These are phyloP conservation scores for Garrulus glandarius DNA, from an alignment of 2,797 vertebrate species.

Conservation along the genomic window DNA sequence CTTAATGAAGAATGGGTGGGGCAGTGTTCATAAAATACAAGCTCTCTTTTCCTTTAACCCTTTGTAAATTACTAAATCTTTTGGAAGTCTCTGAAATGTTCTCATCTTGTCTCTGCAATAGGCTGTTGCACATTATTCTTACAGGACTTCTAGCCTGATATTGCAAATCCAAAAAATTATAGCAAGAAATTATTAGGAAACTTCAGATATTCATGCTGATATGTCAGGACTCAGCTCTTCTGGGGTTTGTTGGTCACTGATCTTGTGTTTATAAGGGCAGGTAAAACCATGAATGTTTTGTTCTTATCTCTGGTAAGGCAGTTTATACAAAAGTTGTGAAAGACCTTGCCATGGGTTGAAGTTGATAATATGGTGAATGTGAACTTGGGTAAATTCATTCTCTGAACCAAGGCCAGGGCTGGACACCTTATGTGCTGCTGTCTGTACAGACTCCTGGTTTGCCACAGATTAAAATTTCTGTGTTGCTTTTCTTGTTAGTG, in stretches of 20 bases:
- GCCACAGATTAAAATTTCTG: background rate
- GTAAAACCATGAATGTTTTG: background rate
- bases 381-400: background rate
- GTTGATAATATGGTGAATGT: background rate
- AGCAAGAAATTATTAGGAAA: background rate
- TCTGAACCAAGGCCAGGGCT: background rate
- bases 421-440: background rate
- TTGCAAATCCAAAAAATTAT: background rate
- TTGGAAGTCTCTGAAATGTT: background rate
- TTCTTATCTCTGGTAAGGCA: background rate
- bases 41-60: conserved; percentile 16
- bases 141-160: background rate
- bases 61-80: background rate
- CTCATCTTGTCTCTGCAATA: background rate
- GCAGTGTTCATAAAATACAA: background rate
- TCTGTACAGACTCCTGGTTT: background rate
- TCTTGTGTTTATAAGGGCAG: background rate
- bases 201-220: background rate
- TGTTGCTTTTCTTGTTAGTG: background rate
- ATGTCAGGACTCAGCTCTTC: background rate
- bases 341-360: background rate
- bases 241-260: background rate
- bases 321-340: background rate
- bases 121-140: background rate
- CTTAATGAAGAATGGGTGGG: conserved; percentile 27